Conservation (phyloP, 2,797 vertebrate species). For the Pangasius sanitwongsei region DNA sequence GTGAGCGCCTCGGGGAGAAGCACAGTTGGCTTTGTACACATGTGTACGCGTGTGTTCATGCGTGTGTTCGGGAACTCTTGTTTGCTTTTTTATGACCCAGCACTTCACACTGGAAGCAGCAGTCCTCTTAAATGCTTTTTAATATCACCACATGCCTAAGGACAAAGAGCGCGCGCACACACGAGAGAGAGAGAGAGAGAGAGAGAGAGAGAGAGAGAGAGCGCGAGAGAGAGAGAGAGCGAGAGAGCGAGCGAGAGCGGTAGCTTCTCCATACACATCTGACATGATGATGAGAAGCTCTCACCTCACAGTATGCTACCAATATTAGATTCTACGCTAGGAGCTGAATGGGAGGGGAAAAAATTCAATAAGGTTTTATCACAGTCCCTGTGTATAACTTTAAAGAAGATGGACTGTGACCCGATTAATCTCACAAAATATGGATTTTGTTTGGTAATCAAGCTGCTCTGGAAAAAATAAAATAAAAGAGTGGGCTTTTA, state of each 20-base stretch:
- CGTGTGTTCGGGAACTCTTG: constrained; percentile 50
- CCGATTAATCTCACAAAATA: constrained; percentile 1
- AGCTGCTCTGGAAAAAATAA: background rate
- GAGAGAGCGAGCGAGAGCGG: background rate
- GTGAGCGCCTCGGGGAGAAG: constrained; percentile 37
- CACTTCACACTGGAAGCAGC: constrained; percentile 58
- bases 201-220: background rate
- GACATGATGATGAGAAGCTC: constrained; percentile 19
- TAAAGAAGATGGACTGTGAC: background rate
- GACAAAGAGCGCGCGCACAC: constrained; percentile 36
- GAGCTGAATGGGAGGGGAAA: background rate
- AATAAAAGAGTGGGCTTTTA: background rate
- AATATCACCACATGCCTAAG: constrained; percentile 70
- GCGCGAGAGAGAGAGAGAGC: constrained; percentile 15
- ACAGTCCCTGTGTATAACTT: constrained; percentile 7
- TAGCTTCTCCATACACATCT: constrained; percentile 14
- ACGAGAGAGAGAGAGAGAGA: constrained; percentile 18
- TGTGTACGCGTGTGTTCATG: constrained; percentile 43
- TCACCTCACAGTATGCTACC: constrained; percentile 14
- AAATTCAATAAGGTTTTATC: constrained; percentile 18
- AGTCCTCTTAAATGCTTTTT: constrained; percentile 73
- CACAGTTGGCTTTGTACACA: constrained; percentile 29
- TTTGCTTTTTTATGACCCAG: constrained; percentile 57
- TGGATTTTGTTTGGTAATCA: background rate
- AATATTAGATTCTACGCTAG: constrained; percentile 16